A percentile compares a stretch with the other conserved stretches of the same genome.
These are phyloP conservation scores for Troides aeacus DNA, from an alignment of 2,888 invertebrate genomes.

Conservation along the genomic window DNA sequence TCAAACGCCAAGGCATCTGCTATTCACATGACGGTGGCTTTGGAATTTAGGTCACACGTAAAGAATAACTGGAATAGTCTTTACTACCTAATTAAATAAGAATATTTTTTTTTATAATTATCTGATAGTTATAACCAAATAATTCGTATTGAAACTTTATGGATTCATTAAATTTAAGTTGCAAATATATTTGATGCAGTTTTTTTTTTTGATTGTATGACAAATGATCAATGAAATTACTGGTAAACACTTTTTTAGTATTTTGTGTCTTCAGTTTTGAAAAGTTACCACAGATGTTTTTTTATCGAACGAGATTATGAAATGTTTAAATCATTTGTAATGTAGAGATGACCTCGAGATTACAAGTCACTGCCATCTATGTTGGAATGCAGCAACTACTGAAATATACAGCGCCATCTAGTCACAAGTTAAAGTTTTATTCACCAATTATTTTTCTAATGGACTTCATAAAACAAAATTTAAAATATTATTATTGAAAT, in stretches of 20 bases:
- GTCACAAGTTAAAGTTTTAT: not conserved
- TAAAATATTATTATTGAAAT: not conserved
- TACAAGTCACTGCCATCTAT: constrained; percentile 1
- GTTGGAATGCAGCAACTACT: not conserved
- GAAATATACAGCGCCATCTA: not conserved
- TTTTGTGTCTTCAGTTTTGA: no score
- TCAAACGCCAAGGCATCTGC: not conserved
- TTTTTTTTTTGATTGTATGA: no score
- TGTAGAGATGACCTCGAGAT: no score
- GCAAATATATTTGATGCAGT: no score
- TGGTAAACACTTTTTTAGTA: no score
- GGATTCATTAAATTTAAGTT: no score
- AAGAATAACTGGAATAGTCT: not conserved
- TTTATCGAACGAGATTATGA: no score
- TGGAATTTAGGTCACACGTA: not conserved
- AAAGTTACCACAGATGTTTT: no score
- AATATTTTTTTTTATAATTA: not conserved
- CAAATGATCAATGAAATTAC: no score
- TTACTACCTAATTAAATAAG: no score
- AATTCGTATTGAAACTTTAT: no score
- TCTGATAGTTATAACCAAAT: not conserved
- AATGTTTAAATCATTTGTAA: not conserved
- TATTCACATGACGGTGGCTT: not conserved
- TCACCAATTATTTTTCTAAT: not conserved
- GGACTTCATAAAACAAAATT: not conserved